Percentiles rank a stretch among this genome's conserved stretches.
Conservation (phyloP, 2,797 vertebrate genomes). For the Balearica regulorum region DNA sequence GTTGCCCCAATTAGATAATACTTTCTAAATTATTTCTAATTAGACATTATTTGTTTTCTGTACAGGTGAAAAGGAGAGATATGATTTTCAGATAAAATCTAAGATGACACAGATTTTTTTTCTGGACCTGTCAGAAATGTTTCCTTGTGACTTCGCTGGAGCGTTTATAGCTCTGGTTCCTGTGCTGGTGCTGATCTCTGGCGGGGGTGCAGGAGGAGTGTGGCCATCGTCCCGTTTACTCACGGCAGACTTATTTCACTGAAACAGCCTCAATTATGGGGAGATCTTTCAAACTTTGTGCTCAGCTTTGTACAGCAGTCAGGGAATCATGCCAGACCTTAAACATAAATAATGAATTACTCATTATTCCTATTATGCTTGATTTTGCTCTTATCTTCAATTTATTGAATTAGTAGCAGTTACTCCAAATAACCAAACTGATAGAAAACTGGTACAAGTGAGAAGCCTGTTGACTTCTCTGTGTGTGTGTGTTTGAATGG, state of each 20-base stretch:
- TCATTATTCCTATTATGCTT: not conserved
- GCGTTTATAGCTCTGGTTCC: not conserved
- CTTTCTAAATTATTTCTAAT: not conserved
- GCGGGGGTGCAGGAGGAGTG: not conserved
- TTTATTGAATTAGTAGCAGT: not conserved
- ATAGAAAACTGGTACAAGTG: not conserved
- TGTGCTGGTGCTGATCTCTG: not conserved
- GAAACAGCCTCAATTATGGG: not conserved
- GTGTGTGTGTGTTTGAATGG: not conserved
- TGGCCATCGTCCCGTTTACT: accelerated
- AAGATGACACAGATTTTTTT: no score
- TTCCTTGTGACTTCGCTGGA: not conserved
- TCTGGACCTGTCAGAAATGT: not conserved
- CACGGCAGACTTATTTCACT: not conserved
- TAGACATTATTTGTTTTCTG: not conserved
- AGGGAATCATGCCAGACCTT: not conserved
- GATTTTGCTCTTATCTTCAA: not conserved
- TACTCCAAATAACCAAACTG: not conserved
- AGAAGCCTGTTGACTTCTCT: not conserved
- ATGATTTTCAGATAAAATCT: not conserved
- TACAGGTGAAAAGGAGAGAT: not conserved
- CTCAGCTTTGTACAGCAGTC: not conserved
- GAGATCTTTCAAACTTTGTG: not conserved
- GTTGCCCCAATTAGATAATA: not conserved
- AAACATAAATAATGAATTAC: not conserved